These are phyloP conservation scores for Spisula solida DNA, from an alignment of 2,888 invertebrate species.

Conservation along the genomic window DNA sequence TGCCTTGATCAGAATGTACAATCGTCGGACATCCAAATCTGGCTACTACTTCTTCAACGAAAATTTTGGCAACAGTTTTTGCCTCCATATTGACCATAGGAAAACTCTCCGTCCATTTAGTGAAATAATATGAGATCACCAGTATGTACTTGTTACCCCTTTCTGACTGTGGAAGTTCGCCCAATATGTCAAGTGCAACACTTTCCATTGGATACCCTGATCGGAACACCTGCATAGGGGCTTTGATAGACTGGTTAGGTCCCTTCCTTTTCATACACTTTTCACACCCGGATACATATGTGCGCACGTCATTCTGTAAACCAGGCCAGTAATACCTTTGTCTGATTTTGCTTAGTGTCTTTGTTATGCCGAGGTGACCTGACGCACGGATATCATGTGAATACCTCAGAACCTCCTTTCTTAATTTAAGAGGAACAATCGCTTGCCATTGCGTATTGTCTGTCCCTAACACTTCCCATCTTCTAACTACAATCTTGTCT, in stretches of 20 bases:
- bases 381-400: constrained; percentile 36
- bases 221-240: not conserved
- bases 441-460: not conserved
- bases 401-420: constrained; percentile 18
- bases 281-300: constrained; percentile 54
- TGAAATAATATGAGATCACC: constrained; percentile 63
- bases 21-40: constrained; percentile 62
- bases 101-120: constrained; percentile 59
- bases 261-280: constrained; percentile 45
- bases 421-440: too few relatives aligned
- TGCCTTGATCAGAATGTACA: constrained; percentile 69
- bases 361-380: constrained; percentile 49
- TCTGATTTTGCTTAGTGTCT: constrained; percentile 15
- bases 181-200: constrained; percentile 51
- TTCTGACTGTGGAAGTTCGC: constrained; percentile 38
- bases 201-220: constrained; percentile 62
- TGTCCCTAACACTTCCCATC: constrained; percentile 14
- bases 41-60: constrained; percentile 55
- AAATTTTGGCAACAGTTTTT: constrained; percentile 52
- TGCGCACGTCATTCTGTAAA: constrained; percentile 46
- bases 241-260: not conserved
- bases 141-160: constrained; percentile 63
- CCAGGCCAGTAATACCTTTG: constrained; percentile 48
- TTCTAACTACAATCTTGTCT: too few relatives aligned
- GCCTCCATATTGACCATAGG: constrained; percentile 65